Base-by-base conservation (phyloP, 2,888 invertebrate species). In the Scaptomyza tumidula region DNA sequence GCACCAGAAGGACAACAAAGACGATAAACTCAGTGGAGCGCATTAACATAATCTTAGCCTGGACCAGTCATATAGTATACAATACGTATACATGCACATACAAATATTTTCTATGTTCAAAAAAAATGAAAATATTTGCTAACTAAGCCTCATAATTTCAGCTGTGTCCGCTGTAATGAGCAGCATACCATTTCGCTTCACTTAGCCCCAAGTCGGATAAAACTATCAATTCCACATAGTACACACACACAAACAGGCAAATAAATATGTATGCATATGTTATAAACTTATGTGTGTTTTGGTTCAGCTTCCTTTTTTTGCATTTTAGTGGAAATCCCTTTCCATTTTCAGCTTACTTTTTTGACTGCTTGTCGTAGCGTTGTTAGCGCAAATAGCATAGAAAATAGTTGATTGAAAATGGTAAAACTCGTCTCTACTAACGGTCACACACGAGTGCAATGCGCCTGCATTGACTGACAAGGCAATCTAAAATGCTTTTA, bases 401-500 rank as follows among this genome's bases (percentile, higher is more conserved):
- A 71, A 75, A 75, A 71, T 71, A 57, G 75, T 69, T 85, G 87
- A 85, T 85, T 85, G 85, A 85, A 79, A 78, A 71, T 41, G 41
- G 56, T 65, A 59, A 78, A 75, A 81, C 1, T 72, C 49, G 65
- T 65, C 74, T 46, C 77, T 65, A 60, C 59, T 60, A 65, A 75
- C 75, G 76, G 87, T 86, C 82, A 82, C 87, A 84, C 78, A 71
- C 67, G 75, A 77, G 57, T 80, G 84, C 80, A 77, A 69, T 64
- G 73, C 48, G 67, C 79, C 71, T 24, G 13, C 11, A 61, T 66
- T 71, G 80, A 75, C 71, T 82, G 85, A 80, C 85, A 86, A 76
- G 73, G 69, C 80, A 85, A 85, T 85, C 87, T 86, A 85, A 86
- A 86, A 82, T 76, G 75, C 73, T 77, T 73, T 70, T 74, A 52